Conservation (phyloP, 2,888 invertebrate species). For the Drosophila subsilvestris region DNA sequence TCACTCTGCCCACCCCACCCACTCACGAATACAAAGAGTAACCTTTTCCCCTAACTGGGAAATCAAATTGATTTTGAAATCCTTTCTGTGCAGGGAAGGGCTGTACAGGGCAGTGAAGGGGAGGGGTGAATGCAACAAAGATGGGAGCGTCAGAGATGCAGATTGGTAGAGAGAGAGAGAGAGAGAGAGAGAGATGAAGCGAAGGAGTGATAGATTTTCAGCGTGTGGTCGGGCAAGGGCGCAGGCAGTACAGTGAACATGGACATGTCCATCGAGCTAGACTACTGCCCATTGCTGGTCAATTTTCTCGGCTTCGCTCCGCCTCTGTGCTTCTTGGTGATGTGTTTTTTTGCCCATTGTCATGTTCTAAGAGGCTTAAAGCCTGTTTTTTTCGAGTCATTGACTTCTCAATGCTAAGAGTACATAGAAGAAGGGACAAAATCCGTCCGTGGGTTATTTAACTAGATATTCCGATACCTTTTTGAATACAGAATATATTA, state of each 20-base stretch:
- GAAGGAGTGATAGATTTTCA: neutral
- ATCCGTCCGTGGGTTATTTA: too few species aligned
- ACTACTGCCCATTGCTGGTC: slow-evolving; percentile 47
- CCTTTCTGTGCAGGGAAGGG: slow-evolving; percentile 49
- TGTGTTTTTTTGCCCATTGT: slow-evolving; percentile 62
- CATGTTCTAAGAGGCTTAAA: slow-evolving; percentile 77
- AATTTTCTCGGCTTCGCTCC: slow-evolving; percentile 31
- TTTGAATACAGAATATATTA: too few species aligned
- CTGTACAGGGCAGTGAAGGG: too few species aligned
- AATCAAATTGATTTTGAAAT: slow-evolving; percentile 75
- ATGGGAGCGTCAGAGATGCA: slow-evolving; percentile 13
- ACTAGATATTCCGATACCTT: too few species aligned
- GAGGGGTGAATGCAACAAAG: slow-evolving; percentile 29
- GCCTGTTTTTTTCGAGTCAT: slow-evolving; percentile 72
- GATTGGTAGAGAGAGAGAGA: neutral
- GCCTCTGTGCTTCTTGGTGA: slow-evolving; percentile 23
- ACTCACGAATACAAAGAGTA: neutral
- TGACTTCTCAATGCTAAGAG: slow-evolving; percentile 32
- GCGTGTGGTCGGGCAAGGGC: neutral
- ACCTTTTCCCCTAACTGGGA: slow-evolving; percentile 38
- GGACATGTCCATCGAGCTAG: slow-evolving; percentile 43
- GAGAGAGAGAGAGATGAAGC: neutral
- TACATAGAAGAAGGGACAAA: too few species aligned
- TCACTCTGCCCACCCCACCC: neutral
- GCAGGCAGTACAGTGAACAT: neutral